These are phyloP conservation scores for Papilio demoleus DNA, from an alignment of 2,888 invertebrate genomes.

Conservation along the genomic window DNA sequence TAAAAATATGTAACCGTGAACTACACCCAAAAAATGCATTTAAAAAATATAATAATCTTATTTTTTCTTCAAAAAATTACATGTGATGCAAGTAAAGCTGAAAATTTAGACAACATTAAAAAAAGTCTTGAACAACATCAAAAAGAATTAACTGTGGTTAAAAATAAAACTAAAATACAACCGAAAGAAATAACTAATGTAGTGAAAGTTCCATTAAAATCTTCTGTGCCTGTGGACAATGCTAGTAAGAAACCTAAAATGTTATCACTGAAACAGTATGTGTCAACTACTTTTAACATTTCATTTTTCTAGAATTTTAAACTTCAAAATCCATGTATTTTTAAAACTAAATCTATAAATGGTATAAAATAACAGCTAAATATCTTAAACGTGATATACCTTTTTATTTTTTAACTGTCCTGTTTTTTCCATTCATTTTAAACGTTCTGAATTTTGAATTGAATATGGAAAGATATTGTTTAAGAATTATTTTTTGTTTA, in stretches of 20 bases:
- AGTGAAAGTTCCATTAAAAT: constrained; percentile 57
- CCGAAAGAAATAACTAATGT: constrained; percentile 64
- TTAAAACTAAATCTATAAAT: too few relatives aligned
- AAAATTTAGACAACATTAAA: constrained; percentile 55
- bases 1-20: neutral
- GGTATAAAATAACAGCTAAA: too few relatives aligned
- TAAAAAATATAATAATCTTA: constrained; percentile 10
- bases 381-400: too few relatives aligned
- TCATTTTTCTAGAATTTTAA: neutral
- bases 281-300: constrained; percentile 40
- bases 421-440: too few relatives aligned
- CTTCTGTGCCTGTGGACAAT: constrained; percentile 47
- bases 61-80: neutral
- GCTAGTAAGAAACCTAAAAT: constrained; percentile 52
- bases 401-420: too few relatives aligned
- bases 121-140: constrained; percentile 66
- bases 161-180: constrained; percentile 58
- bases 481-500: too few relatives aligned
- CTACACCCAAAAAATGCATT: constrained; percentile 15
- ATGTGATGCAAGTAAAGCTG: constrained; percentile 28
- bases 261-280: constrained; percentile 65
- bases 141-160: constrained; percentile 54
- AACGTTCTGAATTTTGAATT: too few relatives aligned
- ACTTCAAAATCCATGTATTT: neutral
- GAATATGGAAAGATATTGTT: too few relatives aligned